Percentiles rank a stretch among this genome's conserved stretches.
Conservation (phyloP, 2,888 invertebrate species). For the Acanthococcus lagerstroemiae region DNA sequence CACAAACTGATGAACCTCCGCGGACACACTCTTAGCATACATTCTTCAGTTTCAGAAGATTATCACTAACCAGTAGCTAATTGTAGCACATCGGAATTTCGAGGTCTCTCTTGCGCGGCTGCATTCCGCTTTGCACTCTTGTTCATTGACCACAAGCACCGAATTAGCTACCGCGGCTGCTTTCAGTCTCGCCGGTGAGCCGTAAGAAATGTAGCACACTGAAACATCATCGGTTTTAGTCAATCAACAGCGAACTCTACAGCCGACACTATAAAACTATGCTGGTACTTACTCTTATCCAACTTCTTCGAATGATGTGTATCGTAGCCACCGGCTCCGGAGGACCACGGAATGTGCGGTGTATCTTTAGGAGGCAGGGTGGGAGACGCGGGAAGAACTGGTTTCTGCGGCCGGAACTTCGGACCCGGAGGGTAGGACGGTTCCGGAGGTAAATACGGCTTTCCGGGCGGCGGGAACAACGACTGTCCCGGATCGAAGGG, state of each 20-base stretch:
- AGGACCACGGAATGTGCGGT: not conserved
- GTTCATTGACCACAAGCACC: constrained; percentile 53
- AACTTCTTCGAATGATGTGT: constrained; percentile 3
- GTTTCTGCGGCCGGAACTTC: constrained; percentile 11
- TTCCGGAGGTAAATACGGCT: constrained; percentile 15
- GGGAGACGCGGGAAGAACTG: constrained; percentile 14
- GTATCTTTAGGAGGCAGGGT: constrained; percentile 12
- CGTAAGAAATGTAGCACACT: constrained; percentile 71
- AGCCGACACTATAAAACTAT: too few relatives aligned
- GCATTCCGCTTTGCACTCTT: constrained; percentile 62
- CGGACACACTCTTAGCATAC: not conserved
- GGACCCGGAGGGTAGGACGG: constrained; percentile 1
- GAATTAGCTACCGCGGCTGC: constrained; percentile 55
- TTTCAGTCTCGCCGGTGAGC: constrained; percentile 60
- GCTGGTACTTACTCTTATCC: constrained; percentile 5
- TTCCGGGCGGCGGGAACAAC: constrained; percentile 3
- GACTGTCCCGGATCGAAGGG: constrained; percentile 5
- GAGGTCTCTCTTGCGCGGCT: constrained; percentile 47
- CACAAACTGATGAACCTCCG: not conserved
- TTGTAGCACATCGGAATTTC: constrained; percentile 62
- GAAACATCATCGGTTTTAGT: too few relatives aligned
- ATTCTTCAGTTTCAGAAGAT: not conserved
- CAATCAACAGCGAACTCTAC: too few relatives aligned
- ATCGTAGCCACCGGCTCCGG: not conserved
- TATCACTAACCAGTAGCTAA: constrained; percentile 55